Percentiles rank a stretch among this genome's conserved stretches.
phyloP scores from a whole-genome alignment of 2,113 vertebrate species.

The Asarcornis scutulata region DNA sequence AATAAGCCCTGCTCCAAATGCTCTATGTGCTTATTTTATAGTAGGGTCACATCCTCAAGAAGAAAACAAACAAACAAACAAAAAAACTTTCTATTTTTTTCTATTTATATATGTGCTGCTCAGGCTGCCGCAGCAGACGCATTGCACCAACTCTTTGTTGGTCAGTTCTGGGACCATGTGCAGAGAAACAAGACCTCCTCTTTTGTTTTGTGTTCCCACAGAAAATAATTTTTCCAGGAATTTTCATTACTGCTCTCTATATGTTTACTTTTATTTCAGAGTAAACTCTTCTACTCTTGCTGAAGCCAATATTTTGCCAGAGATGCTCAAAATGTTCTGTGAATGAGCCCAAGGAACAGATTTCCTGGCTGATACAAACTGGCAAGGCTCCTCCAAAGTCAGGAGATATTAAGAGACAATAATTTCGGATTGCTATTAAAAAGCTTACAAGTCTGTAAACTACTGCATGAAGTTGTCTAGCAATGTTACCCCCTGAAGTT shows the following conservation, averaged over 20 bases:
- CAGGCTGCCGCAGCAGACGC: neutral
- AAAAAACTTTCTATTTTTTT: no score
- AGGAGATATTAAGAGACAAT: conserved; percentile 17
- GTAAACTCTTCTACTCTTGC: neutral
- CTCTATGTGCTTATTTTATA: neutral
- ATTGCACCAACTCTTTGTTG: neutral
- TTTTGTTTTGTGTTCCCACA: neutral
- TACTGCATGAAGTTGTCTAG: neutral
- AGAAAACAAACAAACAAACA: neutral
- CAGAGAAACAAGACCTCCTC: neutral
- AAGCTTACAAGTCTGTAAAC: conserved; percentile 5
- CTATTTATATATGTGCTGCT: neutral
- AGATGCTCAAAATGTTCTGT: conserved; percentile 42
- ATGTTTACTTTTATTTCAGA: neutral
- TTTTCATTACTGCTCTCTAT: neutral
- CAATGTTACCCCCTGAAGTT: neutral
- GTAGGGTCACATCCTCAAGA: neutral
- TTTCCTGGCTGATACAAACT: conserved; percentile 43
- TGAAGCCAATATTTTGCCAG: neutral
- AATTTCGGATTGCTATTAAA: neutral
- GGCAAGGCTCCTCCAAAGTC: conserved; percentile 4
- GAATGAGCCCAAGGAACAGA: conserved; percentile 46
- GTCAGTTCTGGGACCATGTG: neutral
- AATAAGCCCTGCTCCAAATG: neutral
- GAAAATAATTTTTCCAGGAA: neutral